Conservation (phyloP, 2,888 invertebrate species). For the Bombylius discolor region DNA sequence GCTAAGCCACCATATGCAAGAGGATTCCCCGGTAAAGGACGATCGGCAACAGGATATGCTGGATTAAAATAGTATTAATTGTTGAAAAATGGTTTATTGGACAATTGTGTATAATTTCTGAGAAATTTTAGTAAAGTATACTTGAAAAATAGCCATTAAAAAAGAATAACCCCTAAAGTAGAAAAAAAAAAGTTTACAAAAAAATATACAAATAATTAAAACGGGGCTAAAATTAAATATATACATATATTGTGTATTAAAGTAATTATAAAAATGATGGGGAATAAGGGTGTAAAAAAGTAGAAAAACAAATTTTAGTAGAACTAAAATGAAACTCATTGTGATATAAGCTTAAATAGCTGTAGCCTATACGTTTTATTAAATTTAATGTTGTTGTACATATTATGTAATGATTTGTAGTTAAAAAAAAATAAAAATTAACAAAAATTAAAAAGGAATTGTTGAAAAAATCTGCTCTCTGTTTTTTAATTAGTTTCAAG, state of each 20-base stretch:
- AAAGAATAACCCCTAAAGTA: constrained; percentile 1
- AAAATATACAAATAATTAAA: too few relatives aligned
- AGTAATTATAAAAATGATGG: too few relatives aligned
- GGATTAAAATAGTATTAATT: constrained; percentile 5
- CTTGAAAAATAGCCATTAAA: not conserved
- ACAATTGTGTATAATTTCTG: constrained; percentile 2
- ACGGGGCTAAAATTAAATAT: too few relatives aligned
- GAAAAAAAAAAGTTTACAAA: not conserved
- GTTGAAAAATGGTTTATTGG: not conserved
- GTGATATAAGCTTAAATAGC: not conserved
- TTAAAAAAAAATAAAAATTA: too few relatives aligned
- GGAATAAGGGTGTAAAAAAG: constrained; percentile 1
- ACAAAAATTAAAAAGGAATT: too few relatives aligned
- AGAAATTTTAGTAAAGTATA: constrained; percentile 1
- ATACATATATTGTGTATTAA: too few relatives aligned
- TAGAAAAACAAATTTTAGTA: too few relatives aligned
- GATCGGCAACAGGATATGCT: constrained; percentile 8
- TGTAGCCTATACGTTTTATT: not conserved
- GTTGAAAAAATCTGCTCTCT: too few relatives aligned
- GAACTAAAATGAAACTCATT: not conserved
- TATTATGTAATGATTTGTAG: too few relatives aligned
- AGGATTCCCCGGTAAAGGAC: constrained; percentile 55
- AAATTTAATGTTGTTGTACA: not conserved
- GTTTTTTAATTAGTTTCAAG: too few relatives aligned
- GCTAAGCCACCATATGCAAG: constrained; percentile 72